Conservation (phyloP, 2,797 vertebrate genomes). For the Cygnus olor region DNA sequence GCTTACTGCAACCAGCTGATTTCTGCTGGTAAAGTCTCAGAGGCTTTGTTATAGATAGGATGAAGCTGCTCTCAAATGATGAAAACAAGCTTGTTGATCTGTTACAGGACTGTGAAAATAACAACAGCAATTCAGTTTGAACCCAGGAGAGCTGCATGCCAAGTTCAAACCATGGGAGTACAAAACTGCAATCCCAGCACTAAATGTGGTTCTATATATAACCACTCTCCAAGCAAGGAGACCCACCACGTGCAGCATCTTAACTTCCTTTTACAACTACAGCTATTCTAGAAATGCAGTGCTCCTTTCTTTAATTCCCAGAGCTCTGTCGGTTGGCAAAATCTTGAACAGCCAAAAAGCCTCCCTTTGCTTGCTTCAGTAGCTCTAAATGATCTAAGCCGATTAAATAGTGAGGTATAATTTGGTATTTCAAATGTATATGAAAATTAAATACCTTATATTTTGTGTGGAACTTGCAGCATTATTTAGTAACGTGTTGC, state of each 20-base stretch:
- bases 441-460: not conserved
- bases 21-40: not conserved
- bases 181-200: not conserved
- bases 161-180: not conserved
- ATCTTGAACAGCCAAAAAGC: not conserved
- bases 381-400: not conserved
- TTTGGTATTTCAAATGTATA: not conserved
- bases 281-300: not conserved
- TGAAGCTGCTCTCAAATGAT: not conserved
- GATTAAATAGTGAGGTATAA: not conserved
- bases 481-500: not conserved
- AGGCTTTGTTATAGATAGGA: not conserved
- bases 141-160: not conserved
- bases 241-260: not conserved
- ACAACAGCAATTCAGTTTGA: not conserved
- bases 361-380: not conserved
- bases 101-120: not conserved
- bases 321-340: not conserved
- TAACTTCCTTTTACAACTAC: not conserved
- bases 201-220: not conserved
- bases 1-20: not conserved
- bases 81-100: not conserved
- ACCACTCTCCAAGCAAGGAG: not conserved
- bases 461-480: not conserved
- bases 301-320: not conserved